Conservation (phyloP, 2,113 vertebrate genomes). For the Rhipidura dahli region DNA sequence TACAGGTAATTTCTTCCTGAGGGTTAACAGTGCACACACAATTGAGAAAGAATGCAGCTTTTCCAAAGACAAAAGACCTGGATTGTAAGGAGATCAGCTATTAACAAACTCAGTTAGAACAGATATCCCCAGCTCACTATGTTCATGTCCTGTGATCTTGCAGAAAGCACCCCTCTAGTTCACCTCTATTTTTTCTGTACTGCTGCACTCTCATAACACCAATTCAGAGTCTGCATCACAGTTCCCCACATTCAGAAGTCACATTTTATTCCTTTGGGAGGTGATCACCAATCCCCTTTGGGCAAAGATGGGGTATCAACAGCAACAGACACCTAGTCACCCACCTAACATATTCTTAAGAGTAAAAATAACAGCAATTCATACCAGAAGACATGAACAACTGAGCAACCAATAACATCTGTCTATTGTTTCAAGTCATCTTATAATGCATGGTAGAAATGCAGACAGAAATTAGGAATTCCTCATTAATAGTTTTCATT, state of each 20-base stretch:
- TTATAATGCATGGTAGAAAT: neutral
- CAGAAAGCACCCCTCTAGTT: neutral
- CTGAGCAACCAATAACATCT: neutral
- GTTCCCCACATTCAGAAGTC: neutral
- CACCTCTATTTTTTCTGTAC: neutral
- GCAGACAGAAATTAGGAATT: neutral
- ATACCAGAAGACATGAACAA: neutral
- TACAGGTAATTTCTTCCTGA: neutral
- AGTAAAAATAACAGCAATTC: neutral
- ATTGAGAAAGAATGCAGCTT: neutral
- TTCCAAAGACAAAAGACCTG: neutral
- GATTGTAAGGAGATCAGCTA: neutral
- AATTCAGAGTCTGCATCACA: neutral
- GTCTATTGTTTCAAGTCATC: neutral
- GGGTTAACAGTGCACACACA: neutral
- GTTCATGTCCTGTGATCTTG: neutral
- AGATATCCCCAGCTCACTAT: neutral
- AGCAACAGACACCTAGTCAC: neutral
- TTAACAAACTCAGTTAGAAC: neutral
- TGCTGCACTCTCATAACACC: neutral
- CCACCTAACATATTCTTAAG: neutral
- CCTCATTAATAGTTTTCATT: neutral
- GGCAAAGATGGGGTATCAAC: neutral
- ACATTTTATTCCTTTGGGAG: neutral
- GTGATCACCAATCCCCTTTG: neutral